phyloP scores from a whole-genome alignment of 2,888 invertebrate species.

The Acrobasis consociella region DNA sequence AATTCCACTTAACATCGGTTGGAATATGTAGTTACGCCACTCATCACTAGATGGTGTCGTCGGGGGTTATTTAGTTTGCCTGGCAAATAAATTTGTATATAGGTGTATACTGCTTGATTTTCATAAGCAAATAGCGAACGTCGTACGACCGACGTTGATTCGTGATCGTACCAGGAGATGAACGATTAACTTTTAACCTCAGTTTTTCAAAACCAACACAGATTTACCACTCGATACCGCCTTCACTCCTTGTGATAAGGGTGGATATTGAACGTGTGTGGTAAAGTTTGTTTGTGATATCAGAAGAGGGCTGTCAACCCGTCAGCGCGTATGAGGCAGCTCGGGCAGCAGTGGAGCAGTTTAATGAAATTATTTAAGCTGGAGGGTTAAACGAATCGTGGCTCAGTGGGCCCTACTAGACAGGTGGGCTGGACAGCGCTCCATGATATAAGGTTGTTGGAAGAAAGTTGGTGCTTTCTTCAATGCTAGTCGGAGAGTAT shows the following conservation, averaged over 20 bases:
- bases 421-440: background rate
- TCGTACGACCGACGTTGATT: background rate
- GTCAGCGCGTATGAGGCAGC: slow-evolving; percentile 55
- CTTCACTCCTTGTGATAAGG: background rate
- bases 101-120: background rate
- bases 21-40: too few species aligned
- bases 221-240: slow-evolving; percentile 17
- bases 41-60: too few species aligned
- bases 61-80: too few species aligned
- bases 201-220: slow-evolving; percentile 28
- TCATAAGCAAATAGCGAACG: slow-evolving; percentile 10
- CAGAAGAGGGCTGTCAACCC: slow-evolving; percentile 36
- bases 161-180: slow-evolving; percentile 37
- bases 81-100: too few species aligned
- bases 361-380: slow-evolving; percentile 60
- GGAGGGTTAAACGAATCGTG: slow-evolving; percentile 21
- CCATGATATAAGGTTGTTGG: too few species aligned
- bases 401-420: slow-evolving; percentile 9
- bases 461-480: too few species aligned
- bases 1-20: too few species aligned
- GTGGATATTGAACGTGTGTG: background rate
- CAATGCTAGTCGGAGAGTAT: too few species aligned
- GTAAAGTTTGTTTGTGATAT: slow-evolving; percentile 3
- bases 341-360: slow-evolving; percentile 48
- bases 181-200: slow-evolving; percentile 63